Base-by-base conservation (phyloP, 2,797 vertebrate genomes). In the Urocyon cinereoargenteus region DNA sequence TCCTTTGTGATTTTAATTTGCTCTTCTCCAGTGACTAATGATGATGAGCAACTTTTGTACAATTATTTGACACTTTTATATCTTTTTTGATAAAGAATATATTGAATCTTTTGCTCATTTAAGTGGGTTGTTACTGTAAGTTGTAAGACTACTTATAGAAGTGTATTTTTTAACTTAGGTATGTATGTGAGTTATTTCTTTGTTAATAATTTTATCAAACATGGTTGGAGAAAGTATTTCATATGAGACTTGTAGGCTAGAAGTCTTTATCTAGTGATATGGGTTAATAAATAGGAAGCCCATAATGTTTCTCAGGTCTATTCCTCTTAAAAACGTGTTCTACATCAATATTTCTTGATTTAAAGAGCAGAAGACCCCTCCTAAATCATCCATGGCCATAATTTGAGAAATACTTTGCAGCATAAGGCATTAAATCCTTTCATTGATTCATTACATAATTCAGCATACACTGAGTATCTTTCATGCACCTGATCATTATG, bases 1-100 rank as follows among this genome's bases (percentile, higher is more conserved):
- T 28, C 73, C 45, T 75, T n/a, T 81, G 64, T 75, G 72, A 68
- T 86, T 85, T 89, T 61, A 81, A 66, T 73, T 89, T 97, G n/a
- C 6, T 55, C 86, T 89, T 89, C 21, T 68, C 28, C 45, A 86
- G 1, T 26, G 22, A 81, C 31, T 70, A 66, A 91, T 83, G 12
- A 11, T 78, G 15, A n/a, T 85, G 64, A 95, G 34, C 36, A 89
- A 34, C 26, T 84, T 93, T 86, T 28, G 53, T 79, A 15, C 0
- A 49, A 3, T 62, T 53, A 51, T 34, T 51, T 64, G 24, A 9
- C 26, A 51, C 73, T 64, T 62, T 85, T 82, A 18, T 51, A 66
- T 57, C 0, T 68, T 72, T 51, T 53, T 36, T 85, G 26, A 16
- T 85, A 81, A 81, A 9, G 15, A 77, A 0, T 70, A 5, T 93